A percentile compares a stretch with the other conserved stretches of the same genome.
phyloP scores from a whole-genome alignment of 2,113 vertebrate genomes.

The Campylomormyrus tamandua region DNA sequence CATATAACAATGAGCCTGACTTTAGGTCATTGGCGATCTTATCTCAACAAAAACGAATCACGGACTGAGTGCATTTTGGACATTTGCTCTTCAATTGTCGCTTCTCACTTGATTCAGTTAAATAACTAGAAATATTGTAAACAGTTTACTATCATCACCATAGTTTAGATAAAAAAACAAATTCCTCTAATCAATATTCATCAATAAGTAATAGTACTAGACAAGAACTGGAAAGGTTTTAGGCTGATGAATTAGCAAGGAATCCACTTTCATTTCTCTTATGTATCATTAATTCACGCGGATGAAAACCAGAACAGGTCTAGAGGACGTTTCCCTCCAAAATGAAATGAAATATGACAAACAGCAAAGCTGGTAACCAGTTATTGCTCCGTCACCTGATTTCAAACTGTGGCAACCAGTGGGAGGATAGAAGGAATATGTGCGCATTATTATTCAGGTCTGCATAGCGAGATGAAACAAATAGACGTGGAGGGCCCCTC shows the following conservation, averaged over 20 bases:
- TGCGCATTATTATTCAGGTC: not conserved
- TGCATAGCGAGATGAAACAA: not conserved
- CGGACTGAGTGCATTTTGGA: not conserved
- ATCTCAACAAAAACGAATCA: not conserved
- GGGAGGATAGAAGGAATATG: not conserved
- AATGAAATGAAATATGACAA: not conserved
- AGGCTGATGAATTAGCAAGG: not conserved
- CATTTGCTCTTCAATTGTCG: not conserved
- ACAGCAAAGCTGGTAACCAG: too few species aligned
- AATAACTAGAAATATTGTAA: not conserved
- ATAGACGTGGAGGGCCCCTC: not conserved
- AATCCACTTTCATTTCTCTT: not conserved
- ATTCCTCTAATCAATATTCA: not conserved
- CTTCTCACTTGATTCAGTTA: not conserved
- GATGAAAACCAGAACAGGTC: not conserved
- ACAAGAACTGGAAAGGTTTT: not conserved
- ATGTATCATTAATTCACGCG: not conserved
- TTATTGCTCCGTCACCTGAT: not conserved
- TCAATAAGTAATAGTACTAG: not conserved
- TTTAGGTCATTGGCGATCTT: not conserved
- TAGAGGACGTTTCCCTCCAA: not conserved
- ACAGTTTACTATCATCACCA: not conserved
- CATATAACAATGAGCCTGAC: not conserved
- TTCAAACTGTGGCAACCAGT: not conserved
- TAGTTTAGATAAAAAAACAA: not conserved